These are phyloP conservation scores for Luffia ferchaultella DNA, from an alignment of 2,888 invertebrate genomes.

Conservation along the genomic window DNA sequence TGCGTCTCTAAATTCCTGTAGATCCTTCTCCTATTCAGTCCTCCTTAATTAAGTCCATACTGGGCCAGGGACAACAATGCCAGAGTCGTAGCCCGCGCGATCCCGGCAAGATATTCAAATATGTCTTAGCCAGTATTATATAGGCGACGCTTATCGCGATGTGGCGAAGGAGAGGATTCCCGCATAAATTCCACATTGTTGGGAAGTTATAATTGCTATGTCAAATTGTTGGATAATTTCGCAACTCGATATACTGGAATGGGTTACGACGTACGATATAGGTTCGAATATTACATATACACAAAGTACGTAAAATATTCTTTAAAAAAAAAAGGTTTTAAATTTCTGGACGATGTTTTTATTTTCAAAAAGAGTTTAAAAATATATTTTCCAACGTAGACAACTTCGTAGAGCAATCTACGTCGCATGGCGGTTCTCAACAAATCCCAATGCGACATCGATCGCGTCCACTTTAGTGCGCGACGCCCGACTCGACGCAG, in stretches of 20 bases:
- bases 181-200: conserved; percentile 12
- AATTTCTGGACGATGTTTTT: background rate
- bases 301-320: too few relatives aligned
- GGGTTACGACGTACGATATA: background rate
- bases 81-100: conserved; percentile 30
- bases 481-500: background rate
- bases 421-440: background rate
- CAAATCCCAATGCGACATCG: conserved; percentile 3
- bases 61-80: conserved; percentile 56
- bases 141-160: conserved; percentile 32
- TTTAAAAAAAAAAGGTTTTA: too few relatives aligned
- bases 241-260: background rate
- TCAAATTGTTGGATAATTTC: conserved; percentile 9
- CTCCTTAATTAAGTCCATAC: conserved; percentile 65
- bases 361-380: background rate
- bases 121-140: conserved; percentile 58
- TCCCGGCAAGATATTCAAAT: conserved; percentile 63
- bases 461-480: conserved; percentile 2
- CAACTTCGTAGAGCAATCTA: background rate
- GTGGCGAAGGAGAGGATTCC: conserved; percentile 4
- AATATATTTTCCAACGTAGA: background rate
- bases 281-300: too few relatives aligned
- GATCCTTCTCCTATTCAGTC: conserved; percentile 51
- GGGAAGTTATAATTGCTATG: conserved; percentile 10
- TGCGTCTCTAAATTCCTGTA: conserved; percentile 48